Evolutionary conservation across 1,140 invertebrate genomes (phyloP).

Genomic region (Pseudomyrmex dendroicus): DNA sequence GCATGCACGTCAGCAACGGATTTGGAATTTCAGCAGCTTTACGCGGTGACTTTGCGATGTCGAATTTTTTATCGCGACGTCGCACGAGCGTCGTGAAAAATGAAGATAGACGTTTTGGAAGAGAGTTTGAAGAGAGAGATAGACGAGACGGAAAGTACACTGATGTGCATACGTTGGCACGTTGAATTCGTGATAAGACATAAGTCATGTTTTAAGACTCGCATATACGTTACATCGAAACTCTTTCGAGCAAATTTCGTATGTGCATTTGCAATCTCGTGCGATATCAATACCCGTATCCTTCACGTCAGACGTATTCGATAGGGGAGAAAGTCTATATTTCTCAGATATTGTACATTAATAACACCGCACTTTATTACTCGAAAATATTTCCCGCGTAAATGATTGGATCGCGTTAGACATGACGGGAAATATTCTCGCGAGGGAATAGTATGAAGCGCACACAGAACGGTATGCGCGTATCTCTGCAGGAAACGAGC

Average conservation of each 20-base stretch:
- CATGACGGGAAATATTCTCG: conserved; percentile 17
- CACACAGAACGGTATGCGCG: no score
- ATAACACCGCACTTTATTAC: no score
- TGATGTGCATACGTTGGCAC: not conserved
- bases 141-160: no score
- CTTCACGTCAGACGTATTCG: not conserved
- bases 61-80: not conserved
- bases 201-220: not conserved
- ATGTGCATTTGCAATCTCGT: not conserved
- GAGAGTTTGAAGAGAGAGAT: no score
- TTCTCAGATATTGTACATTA: not conserved
- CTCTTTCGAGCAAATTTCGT: not conserved
- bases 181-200: not conserved
- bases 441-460: not conserved
- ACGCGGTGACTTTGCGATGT: not conserved
- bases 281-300: not conserved
- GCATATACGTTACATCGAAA: not conserved
- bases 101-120: conserved; percentile 17
- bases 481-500: conserved; percentile 45
- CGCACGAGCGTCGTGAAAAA: conserved; percentile 9
- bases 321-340: not conserved
- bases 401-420: conserved; percentile 11
- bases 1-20: not conserved
- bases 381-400: not conserved
- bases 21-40: not conserved